Conservation (phyloP, 2,888 invertebrate species). For the Allacma fusca region DNA sequence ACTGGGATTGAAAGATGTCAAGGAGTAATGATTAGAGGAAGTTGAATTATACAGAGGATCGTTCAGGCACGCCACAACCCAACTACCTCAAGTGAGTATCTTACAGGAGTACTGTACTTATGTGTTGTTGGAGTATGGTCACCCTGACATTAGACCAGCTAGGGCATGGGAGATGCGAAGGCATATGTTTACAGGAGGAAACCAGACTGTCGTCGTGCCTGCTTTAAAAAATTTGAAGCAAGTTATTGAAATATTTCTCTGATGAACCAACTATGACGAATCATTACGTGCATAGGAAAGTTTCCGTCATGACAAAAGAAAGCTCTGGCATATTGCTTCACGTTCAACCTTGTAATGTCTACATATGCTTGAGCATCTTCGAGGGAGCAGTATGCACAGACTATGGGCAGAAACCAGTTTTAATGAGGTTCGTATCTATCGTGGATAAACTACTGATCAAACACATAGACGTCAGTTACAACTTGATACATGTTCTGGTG, state of each 20-base stretch:
- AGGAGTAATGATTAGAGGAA: not conserved
- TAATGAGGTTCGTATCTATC: not conserved
- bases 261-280: not conserved
- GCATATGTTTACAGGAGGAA: not conserved
- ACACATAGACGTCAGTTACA: not conserved
- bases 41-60: not conserved
- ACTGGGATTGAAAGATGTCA: not conserved
- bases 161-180: no score
- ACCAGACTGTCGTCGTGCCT: not conserved
- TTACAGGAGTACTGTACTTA: not conserved
- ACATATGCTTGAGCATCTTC: not conserved
- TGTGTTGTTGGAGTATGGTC: no score
- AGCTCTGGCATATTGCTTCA: not conserved
- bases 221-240: not conserved
- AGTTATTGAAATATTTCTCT: not conserved
- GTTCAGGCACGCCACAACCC: not conserved
- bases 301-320: not conserved
- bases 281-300: not conserved
- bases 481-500: not conserved
- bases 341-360: no score
- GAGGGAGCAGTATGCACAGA: not conserved
- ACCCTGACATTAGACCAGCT: no score
- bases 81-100: not conserved
- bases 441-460: not conserved
- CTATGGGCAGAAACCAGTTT: not conserved